Evolutionary conservation across 2,888 invertebrate species (phyloP).

Genomic region (Charanyca ferruginea): DNA sequence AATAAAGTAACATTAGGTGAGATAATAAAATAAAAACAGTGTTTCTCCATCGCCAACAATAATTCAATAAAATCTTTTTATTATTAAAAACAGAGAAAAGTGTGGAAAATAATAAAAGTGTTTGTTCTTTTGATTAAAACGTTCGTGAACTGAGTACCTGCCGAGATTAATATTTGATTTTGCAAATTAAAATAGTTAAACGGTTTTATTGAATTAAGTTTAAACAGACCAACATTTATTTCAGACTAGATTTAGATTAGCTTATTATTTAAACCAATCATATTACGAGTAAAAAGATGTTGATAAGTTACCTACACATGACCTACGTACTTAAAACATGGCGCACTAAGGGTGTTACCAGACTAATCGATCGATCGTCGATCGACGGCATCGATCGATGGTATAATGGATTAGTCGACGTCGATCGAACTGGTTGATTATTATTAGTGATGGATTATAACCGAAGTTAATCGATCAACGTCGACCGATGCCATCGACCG

Average conservation of each 20-base stretch:
- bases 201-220: slow-evolving; percentile 39
- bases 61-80: slow-evolving; percentile 2
- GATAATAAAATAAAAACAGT: slow-evolving; percentile 6
- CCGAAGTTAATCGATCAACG: too few species aligned
- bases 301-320: too few species aligned
- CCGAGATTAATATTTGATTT: slow-evolving; percentile 46
- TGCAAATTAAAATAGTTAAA: slow-evolving; percentile 21
- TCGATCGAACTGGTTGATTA: too few species aligned
- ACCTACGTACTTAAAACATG: too few species aligned
- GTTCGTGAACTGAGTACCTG: slow-evolving; percentile 55
- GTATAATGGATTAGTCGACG: too few species aligned
- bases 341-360: too few species aligned
- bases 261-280: too few species aligned
- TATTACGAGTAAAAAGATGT: too few species aligned
- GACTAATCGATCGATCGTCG: too few species aligned
- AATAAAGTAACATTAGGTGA: slow-evolving; percentile 9
- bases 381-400: too few species aligned
- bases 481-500: too few species aligned
- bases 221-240: slow-evolving; percentile 57
- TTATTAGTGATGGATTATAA: too few species aligned
- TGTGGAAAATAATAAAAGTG: slow-evolving; percentile 3
- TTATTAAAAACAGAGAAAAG: not conserved
- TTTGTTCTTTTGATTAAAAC: slow-evolving; percentile 8
- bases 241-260: slow-evolving; percentile 47
- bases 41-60: slow-evolving; percentile 1